Conservation (phyloP, 2,888 invertebrate species). For the Eristalis tenax region DNA sequence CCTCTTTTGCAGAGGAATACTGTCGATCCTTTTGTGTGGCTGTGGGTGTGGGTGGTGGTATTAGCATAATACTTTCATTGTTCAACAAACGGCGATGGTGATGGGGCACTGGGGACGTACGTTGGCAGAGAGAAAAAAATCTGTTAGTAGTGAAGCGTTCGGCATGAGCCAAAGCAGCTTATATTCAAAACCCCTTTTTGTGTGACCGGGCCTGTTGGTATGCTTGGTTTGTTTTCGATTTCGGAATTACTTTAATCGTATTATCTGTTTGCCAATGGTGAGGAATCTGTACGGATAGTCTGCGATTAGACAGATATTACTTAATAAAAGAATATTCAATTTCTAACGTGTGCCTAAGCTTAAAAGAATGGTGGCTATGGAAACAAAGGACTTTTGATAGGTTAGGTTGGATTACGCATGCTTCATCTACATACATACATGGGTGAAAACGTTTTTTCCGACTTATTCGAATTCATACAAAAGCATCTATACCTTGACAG, state of each 20-base stretch:
- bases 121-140: slow-evolving; percentile 45
- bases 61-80: slow-evolving; percentile 72
- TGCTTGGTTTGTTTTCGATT: slow-evolving; percentile 65
- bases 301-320: too few relatives aligned
- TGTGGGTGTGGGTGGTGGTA: slow-evolving; percentile 50
- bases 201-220: slow-evolving; percentile 32
- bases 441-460: too few relatives aligned
- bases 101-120: slow-evolving; percentile 19
- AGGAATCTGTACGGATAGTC: not conserved
- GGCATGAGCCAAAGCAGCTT: slow-evolving; percentile 32
- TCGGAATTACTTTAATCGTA: slow-evolving; percentile 54
- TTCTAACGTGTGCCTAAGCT: too few relatives aligned
- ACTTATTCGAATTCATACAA: too few relatives aligned
- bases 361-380: too few relatives aligned
- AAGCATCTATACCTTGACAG: too few relatives aligned
- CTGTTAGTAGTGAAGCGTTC: slow-evolving; percentile 43
- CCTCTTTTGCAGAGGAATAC: not conserved
- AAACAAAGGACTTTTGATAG: too few relatives aligned
- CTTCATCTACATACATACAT: too few relatives aligned
- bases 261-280: slow-evolving; percentile 20
- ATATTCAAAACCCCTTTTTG: slow-evolving; percentile 48
- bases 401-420: too few relatives aligned
- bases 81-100: slow-evolving; percentile 41
- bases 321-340: not conserved
- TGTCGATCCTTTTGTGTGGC: not conserved